Percentiles rank a stretch among this genome's conserved stretches.
phyloP scores from a whole-genome alignment of 2,113 vertebrate genomes.

The Esox niger region DNA sequence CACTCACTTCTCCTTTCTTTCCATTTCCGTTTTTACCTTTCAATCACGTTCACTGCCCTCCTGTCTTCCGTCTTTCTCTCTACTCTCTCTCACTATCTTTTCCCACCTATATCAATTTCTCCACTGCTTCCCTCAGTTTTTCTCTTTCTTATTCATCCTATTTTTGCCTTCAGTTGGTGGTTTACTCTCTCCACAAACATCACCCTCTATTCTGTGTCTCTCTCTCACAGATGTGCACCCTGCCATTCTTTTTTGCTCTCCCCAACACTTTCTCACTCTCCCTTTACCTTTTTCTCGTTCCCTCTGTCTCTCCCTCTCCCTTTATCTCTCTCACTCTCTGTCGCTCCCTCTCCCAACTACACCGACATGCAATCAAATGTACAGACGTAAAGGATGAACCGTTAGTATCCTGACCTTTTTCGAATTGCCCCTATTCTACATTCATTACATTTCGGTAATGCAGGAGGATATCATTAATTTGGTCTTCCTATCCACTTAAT shows the following conservation, averaged over 20 bases:
- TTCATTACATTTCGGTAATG: conserved; percentile 47
- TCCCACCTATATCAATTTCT: conserved; percentile 4
- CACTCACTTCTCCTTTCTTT: conserved; percentile 42
- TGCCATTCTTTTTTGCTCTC: too few species aligned
- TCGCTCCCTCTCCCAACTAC: conserved; percentile 18
- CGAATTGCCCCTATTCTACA: conserved; percentile 34
- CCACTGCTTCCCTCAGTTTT: conserved; percentile 19
- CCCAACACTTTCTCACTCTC: conserved; percentile 18
- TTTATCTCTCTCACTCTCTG: conserved; percentile 12
- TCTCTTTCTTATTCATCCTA: conserved; percentile 19
- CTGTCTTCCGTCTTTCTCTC: conserved; percentile 23
- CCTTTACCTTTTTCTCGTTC: not conserved
- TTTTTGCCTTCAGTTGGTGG: too few species aligned
- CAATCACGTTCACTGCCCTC: not conserved
- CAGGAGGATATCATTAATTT: conserved; percentile 46
- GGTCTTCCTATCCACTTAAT: conserved; percentile 17
- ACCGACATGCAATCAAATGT: conserved; percentile 4
- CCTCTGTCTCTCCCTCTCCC: not conserved
- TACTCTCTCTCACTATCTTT: conserved; percentile 22
- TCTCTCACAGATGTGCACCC: too few species aligned
- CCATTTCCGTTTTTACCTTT: conserved; percentile 1
- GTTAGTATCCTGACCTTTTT: conserved; percentile 40
- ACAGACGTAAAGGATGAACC: conserved; percentile 35
- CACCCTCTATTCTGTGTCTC: too few species aligned
- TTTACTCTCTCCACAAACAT: too few species aligned